Conservation (phyloP, 1,140 invertebrate species). For the Penaeus vannamei region DNA sequence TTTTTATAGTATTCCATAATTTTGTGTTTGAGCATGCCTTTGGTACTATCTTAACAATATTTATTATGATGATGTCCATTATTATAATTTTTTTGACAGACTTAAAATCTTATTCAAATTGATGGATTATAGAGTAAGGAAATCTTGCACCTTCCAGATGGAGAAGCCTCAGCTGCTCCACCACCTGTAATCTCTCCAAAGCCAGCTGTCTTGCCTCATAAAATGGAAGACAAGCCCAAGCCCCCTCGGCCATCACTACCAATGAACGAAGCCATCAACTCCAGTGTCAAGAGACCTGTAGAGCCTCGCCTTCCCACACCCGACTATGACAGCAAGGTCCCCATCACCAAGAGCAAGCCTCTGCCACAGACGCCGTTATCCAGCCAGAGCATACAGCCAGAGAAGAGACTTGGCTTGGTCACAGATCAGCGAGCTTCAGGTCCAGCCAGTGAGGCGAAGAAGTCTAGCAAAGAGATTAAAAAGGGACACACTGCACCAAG, state of each 20-base stretch:
- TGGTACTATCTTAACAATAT: no score
- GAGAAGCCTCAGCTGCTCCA: slow-evolving; percentile 23
- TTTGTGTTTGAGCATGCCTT: no score
- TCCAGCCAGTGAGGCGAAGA: slow-evolving; percentile 23
- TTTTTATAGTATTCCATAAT: no score
- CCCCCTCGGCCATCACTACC: background rate
- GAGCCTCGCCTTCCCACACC: slow-evolving; percentile 43
- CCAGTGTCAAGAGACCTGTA: slow-evolving; percentile 26
- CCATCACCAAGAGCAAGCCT: slow-evolving; percentile 44
- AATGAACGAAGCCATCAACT: background rate
- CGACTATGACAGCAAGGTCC: slow-evolving; percentile 50
- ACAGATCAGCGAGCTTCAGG: background rate
- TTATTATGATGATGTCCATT: background rate
- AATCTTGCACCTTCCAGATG: slow-evolving; percentile 23
- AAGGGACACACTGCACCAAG: background rate
- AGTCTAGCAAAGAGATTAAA: slow-evolving; percentile 22
- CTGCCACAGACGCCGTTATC: slow-evolving; percentile 20
- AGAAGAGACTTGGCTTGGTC: slow-evolving; percentile 7
- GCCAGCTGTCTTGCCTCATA: slow-evolving; percentile 22
- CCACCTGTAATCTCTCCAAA: slow-evolving; percentile 48
- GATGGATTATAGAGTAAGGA: background rate
- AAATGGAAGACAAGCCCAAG: slow-evolving; percentile 42
- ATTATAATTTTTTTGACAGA: background rate
- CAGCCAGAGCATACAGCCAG: background rate
- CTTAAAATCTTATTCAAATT: background rate